Percentiles rank a stretch among this genome's conserved stretches.
phyloP scores from a whole-genome alignment of 1,140 invertebrate genomes.

The Sitobion miscanthi region DNA sequence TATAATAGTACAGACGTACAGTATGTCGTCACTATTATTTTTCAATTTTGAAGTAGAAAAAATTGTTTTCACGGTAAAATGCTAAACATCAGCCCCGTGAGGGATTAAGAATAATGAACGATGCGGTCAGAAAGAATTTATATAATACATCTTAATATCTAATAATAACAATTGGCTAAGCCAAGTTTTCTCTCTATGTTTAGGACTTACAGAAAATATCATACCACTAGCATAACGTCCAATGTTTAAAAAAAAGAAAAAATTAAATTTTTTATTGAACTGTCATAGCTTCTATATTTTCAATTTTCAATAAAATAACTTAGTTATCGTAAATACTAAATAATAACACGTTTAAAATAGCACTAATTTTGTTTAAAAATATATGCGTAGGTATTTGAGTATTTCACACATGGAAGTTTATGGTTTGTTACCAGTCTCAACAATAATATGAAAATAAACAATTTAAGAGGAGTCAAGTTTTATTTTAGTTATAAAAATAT shows the following conservation, averaged over 20 bases:
- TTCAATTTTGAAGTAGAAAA: too few species aligned
- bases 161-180: slow-evolving; percentile 44
- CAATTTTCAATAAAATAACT: not conserved
- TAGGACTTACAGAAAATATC: not conserved
- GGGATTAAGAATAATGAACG: slow-evolving; percentile 23
- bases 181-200: slow-evolving; percentile 24
- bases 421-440: too few species aligned
- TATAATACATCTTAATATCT: not conserved
- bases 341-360: not conserved
- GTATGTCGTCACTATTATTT: too few species aligned
- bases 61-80: not conserved
- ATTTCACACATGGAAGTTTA: too few species aligned
- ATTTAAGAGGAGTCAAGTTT: too few species aligned
- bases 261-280: not conserved
- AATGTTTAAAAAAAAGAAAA: not conserved
- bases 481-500: too few species aligned
- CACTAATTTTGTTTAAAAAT: not conserved
- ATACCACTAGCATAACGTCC: not conserved
- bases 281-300: not conserved
- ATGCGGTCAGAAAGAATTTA: slow-evolving; percentile 30
- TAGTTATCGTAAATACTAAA: not conserved
- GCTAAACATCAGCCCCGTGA: not conserved
- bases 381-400: not conserved
- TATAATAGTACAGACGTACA: not conserved
- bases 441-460: too few species aligned